These are phyloP conservation scores for Istiophorus platypterus DNA, from an alignment of 2,113 vertebrate species.

Conservation along the genomic window DNA sequence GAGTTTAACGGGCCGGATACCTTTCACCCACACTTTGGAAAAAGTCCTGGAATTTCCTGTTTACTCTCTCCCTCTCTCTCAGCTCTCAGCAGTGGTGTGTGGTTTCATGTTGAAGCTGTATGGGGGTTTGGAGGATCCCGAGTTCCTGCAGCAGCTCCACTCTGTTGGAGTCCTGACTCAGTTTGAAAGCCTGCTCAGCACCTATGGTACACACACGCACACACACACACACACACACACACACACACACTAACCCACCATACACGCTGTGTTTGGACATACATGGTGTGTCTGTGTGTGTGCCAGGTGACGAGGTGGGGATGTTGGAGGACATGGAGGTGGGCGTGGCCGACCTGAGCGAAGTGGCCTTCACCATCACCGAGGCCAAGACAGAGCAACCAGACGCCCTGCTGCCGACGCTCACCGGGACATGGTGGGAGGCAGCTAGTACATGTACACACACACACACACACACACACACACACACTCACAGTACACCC, in stretches of 20 bases:
- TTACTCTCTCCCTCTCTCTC: slow-evolving; percentile 23
- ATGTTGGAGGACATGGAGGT: slow-evolving; percentile 95
- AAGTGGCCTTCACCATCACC: slow-evolving; percentile 87
- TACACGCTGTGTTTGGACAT: not conserved
- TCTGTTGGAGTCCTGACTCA: slow-evolving; percentile 88
- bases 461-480: not conserved
- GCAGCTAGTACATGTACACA: not conserved
- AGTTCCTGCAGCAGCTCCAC: slow-evolving; percentile 89
- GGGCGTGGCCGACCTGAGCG: slow-evolving; percentile 89
- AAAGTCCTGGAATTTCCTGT: not conserved
- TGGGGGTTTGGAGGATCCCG: slow-evolving; percentile 83
- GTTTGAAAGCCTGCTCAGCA: slow-evolving; percentile 92
- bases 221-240: slow-evolving; percentile 31
- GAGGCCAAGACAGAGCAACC: slow-evolving; percentile 84
- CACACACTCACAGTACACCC: not conserved
- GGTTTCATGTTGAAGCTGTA: slow-evolving; percentile 89
- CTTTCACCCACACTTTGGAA: no score
- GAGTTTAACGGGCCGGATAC: no score
- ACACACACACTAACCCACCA: not conserved
- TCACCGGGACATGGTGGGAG: slow-evolving; percentile 88
- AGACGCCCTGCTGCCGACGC: slow-evolving; percentile 85
- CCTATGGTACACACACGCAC: slow-evolving; percentile 83
- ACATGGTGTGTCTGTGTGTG: slow-evolving; percentile 31
- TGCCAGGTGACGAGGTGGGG: slow-evolving; percentile 90
- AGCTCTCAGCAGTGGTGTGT: slow-evolving; percentile 86